phyloP scores from a whole-genome alignment of 2,113 vertebrate genomes.

The Tetrax tetrax region DNA sequence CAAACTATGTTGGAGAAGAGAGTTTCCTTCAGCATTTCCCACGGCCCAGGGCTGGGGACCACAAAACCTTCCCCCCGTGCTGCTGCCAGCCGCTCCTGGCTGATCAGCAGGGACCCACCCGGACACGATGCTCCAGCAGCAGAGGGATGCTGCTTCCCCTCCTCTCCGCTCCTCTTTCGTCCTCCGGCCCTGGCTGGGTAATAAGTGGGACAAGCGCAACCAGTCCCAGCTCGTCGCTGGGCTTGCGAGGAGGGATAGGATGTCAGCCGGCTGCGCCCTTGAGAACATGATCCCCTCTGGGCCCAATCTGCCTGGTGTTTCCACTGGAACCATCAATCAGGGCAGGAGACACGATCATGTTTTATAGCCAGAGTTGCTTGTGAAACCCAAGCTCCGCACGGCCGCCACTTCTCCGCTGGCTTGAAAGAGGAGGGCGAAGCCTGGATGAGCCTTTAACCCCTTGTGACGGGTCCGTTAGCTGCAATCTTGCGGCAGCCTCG shows the following conservation, averaged over 20 bases:
- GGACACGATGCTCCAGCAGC: accelerated
- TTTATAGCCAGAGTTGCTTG: conserved; percentile 56
- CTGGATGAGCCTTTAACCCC: conserved; percentile 16
- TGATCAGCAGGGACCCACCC: accelerated
- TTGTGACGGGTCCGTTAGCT: not conserved
- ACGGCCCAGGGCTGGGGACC: not conserved
- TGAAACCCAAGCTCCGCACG: conserved; percentile 59
- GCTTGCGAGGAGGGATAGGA: not conserved
- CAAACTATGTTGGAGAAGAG: accelerated
- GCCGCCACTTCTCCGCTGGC: conserved; percentile 4
- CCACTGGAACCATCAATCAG: conserved; percentile 66
- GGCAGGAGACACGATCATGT: conserved; percentile 43
- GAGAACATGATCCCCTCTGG: conserved; percentile 46
- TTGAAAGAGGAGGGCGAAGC: not conserved
- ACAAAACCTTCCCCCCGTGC: not conserved
- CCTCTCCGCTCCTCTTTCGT: not conserved
- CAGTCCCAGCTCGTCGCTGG: not conserved
- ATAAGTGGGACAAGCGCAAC: accelerated
- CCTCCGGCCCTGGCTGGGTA: not conserved
- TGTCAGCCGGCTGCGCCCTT: conserved; percentile 49
- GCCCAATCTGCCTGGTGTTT: not conserved
- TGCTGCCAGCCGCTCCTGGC: accelerated
- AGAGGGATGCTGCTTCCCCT: not conserved
- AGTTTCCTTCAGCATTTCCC: not conserved
- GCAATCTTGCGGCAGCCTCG: too few species aligned